Conservation (phyloP, 2,888 invertebrate genomes). For the Ormyrus thymus region DNA sequence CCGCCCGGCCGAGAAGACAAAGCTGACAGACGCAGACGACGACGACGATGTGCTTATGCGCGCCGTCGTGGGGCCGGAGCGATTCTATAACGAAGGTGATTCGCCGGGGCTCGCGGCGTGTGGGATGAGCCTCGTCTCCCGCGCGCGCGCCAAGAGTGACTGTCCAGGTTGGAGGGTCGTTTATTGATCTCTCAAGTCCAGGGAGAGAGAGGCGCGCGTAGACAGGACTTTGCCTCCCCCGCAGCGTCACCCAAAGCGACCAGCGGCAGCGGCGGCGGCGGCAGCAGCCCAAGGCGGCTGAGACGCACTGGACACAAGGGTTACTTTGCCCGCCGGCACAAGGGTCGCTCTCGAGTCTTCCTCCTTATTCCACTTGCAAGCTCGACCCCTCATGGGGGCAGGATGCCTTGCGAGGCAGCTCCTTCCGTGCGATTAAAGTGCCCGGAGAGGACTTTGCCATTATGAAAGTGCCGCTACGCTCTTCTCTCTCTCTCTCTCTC, state of each 20-base stretch:
- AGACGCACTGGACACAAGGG: conserved; percentile 72
- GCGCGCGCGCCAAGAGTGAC: conserved; percentile 66
- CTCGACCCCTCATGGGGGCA: neutral
- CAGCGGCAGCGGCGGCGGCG: conserved; percentile 70
- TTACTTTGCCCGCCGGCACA: conserved; percentile 62
- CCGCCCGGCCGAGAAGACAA: neutral
- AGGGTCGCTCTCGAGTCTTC: conserved; percentile 57
- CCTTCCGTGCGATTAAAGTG: conserved; percentile 51
- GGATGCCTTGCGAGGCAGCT: conserved; percentile 34
- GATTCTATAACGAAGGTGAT: conserved; percentile 61
- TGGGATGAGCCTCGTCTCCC: conserved; percentile 64
- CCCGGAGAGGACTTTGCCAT: conserved; percentile 46
- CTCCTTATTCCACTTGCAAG: conserved; percentile 66
- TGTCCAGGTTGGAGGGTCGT: conserved; percentile 75
- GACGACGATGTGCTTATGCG: conserved; percentile 45
- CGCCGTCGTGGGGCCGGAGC: conserved; percentile 2
- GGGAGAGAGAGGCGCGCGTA: conserved; percentile 62
- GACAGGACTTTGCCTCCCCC: conserved; percentile 68
- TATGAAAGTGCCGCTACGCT: conserved; percentile 26
- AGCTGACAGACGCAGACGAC: conserved; percentile 47
- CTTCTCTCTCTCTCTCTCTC: neutral
- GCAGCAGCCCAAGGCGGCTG: conserved; percentile 66
- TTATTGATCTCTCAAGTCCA: conserved; percentile 75
- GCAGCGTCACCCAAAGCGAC: conserved; percentile 64
- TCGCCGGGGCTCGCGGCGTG: conserved; percentile 62